A percentile compares a stretch with the other conserved stretches of the same genome.
phyloP scores from a whole-genome alignment of 2,888 invertebrate genomes.

The Horisme vitalbata region DNA sequence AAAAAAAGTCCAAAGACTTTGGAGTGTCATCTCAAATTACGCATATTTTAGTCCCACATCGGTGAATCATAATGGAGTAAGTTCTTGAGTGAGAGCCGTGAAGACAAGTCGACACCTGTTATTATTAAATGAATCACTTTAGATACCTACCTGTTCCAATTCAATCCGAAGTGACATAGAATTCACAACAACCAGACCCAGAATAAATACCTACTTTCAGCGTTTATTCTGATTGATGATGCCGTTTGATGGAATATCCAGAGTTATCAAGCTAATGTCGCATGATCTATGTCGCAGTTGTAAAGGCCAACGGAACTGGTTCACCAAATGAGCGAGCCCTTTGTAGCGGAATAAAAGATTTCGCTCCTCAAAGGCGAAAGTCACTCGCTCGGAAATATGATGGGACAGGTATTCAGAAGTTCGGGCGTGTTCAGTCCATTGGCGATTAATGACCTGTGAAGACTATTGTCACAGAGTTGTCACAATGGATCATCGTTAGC shows the following conservation, averaged over 20 bases:
- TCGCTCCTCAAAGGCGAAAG: conserved; percentile 25
- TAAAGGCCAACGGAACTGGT: conserved; percentile 22
- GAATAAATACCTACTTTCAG: too few relatives aligned
- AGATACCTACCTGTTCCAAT: too few relatives aligned
- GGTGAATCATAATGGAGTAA: too few relatives aligned
- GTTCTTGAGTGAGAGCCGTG: too few relatives aligned
- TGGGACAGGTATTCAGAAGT: conserved; percentile 31
- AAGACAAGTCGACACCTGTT: too few relatives aligned
- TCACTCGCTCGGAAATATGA: conserved; percentile 29
- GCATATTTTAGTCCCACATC: too few relatives aligned
- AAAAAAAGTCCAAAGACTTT: too few relatives aligned
- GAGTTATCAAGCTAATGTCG: background rate
- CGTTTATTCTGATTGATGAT: too few relatives aligned
- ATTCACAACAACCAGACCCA: too few relatives aligned
- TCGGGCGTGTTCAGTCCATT: conserved; percentile 22
- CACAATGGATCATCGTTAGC: conserved; percentile 10
- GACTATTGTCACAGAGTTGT: conserved; percentile 7
- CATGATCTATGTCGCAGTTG: background rate
- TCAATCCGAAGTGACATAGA: too few relatives aligned
- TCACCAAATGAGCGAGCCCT: conserved; percentile 26
- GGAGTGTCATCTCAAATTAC: too few relatives aligned
- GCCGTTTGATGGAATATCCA: background rate
- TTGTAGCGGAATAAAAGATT: conserved; percentile 28
- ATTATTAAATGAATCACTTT: too few relatives aligned
- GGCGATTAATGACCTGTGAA: conserved; percentile 27